phyloP scores from a whole-genome alignment of 2,113 vertebrate species.

The Myotis yumanensis region DNA sequence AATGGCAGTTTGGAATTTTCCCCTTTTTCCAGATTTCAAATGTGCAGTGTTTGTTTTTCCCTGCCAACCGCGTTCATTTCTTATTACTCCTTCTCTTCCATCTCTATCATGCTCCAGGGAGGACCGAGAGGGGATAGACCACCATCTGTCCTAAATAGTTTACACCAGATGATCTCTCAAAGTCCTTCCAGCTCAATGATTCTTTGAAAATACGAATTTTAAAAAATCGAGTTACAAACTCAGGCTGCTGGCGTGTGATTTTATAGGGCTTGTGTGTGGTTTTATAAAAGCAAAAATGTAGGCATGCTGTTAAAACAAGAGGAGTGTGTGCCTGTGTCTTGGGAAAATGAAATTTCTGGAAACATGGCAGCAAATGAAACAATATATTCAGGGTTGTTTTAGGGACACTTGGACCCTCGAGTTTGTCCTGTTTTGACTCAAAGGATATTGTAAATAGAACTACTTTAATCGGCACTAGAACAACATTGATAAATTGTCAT shows the following conservation, averaged over 20 bases:
- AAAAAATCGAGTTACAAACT: constrained; percentile 23
- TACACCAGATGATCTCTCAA: constrained; percentile 34
- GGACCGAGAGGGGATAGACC: not conserved
- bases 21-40: constrained; percentile 10
- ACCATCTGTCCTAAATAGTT: constrained; percentile 46
- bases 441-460: not conserved
- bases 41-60: not conserved
- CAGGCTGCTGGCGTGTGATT: constrained; percentile 30
- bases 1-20: not conserved
- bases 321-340: not conserved
- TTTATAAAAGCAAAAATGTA: constrained; percentile 39
- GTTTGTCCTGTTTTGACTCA: not conserved
- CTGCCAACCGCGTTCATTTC: not conserved
- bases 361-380: not conserved
- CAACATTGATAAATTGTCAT: not conserved
- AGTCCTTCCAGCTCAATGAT: constrained; percentile 51
- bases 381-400: not conserved
- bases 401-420: not conserved
- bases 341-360: not conserved
- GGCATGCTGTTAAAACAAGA: constrained; percentile 4
- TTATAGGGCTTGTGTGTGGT: not conserved
- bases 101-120: constrained; percentile 5
- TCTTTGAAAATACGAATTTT: constrained; percentile 38
- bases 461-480: not conserved
- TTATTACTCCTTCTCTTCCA: not conserved